Percentiles rank a stretch among this genome's conserved stretches.
phyloP scores from a whole-genome alignment of 2,113 vertebrate species.

The Corythornis vintsioides region DNA sequence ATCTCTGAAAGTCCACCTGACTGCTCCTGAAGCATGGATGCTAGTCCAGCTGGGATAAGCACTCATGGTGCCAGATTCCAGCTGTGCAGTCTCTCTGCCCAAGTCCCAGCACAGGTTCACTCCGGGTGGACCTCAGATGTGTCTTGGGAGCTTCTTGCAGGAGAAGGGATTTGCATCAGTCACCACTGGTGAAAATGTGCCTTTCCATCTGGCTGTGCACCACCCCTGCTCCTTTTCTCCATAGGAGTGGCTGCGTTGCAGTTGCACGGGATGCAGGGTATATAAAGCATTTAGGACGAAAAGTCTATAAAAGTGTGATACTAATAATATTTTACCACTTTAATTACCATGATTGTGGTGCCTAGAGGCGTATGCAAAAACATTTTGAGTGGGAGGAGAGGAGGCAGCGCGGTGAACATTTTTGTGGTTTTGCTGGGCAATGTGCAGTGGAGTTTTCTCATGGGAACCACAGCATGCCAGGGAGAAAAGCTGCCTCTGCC shows the following conservation, averaged over 20 bases:
- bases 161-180: not conserved
- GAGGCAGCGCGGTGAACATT: conserved; percentile 55
- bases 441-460: conserved; percentile 60
- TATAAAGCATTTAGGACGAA: not conserved
- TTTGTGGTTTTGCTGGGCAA: conserved; percentile 67
- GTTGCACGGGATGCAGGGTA: not conserved
- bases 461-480: conserved; percentile 51
- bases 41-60: not conserved
- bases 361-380: conserved; percentile 57
- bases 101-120: accelerated
- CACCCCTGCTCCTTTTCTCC: not conserved
- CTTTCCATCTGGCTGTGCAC: not conserved
- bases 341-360: conserved; percentile 63
- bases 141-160: not conserved
- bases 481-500: conserved; percentile 14
- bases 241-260: not conserved
- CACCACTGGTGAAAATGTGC: not conserved
- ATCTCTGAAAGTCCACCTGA: not conserved
- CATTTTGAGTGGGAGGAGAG: conserved; percentile 55
- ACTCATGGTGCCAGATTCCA: not conserved
- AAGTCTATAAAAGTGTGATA: not conserved
- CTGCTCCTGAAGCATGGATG: accelerated
- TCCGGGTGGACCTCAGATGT: not conserved
- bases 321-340: conserved; percentile 59
- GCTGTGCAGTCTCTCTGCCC: not conserved